These are phyloP conservation scores for Solea senegalensis DNA, from an alignment of 2,113 vertebrate species.

Conservation along the genomic window DNA sequence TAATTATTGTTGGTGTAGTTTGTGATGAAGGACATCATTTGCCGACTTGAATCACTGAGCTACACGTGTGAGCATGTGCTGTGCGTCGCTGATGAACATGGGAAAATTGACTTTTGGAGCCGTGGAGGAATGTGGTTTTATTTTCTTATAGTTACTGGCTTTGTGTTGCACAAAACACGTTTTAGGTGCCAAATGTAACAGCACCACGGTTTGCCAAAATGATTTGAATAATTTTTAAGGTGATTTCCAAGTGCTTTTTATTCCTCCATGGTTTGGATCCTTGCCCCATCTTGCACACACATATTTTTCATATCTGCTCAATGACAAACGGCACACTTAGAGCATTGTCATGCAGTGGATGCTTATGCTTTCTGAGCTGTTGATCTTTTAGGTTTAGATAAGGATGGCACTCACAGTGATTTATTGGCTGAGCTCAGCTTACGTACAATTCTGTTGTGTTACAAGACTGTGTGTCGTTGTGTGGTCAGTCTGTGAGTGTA, in stretches of 20 bases:
- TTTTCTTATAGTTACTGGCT: neutral
- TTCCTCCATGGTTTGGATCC: constrained; percentile 17
- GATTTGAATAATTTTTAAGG: neutral
- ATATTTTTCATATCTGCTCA: constrained; percentile 28
- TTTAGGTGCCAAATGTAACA: neutral
- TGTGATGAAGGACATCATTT: neutral
- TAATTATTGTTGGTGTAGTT: neutral
- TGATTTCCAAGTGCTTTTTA: constrained; percentile 30
- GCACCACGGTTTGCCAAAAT: constrained; percentile 6
- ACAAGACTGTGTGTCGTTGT: constrained; percentile 35
- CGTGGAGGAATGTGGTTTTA: constrained; percentile 2
- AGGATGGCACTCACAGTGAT: constrained; percentile 68
- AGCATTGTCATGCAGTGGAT: constrained; percentile 55
- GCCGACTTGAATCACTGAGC: neutral
- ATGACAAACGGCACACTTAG: constrained; percentile 41
- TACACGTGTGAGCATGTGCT: no score
- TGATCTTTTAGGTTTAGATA: constrained; percentile 65
- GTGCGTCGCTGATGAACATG: no score
- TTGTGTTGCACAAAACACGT: neutral
- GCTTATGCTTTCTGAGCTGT: constrained; percentile 64
- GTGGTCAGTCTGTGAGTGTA: constrained; percentile 29
- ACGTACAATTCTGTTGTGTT: constrained; percentile 59
- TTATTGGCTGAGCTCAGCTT: constrained; percentile 56
- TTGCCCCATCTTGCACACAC: neutral
- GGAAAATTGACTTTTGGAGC: neutral